Base-by-base conservation (phyloP, 2,113 vertebrate species). In the Onychostoma macrolepis region DNA sequence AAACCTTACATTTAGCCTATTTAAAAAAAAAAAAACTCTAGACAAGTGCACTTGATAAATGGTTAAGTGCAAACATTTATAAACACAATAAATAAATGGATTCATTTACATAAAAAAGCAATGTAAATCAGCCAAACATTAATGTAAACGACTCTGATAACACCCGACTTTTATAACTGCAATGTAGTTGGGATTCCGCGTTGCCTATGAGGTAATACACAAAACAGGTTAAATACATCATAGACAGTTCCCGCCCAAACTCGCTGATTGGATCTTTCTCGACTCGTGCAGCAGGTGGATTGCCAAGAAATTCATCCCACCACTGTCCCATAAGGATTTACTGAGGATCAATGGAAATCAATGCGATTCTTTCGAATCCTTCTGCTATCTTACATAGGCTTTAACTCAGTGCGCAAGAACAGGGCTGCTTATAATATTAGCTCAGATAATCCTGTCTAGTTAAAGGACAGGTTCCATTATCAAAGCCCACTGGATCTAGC, bases 241-340 rank as follows among this genome's bases (percentile, higher is more conserved):
- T n/a, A 53, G 33, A 65, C 9, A 19, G 61, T 89, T 88, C 89
- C 89, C 90, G 88, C 88, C 87, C 87, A 69, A 80, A 77, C 21
- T 78, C 72, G 6, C 76, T 48, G 81, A 89, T 91, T 90, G 89
- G 89, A 69, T 87, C 28, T 4, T 85, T 41, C 30, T 8, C 63
- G 81, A 30, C 56, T 67, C 63, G 84, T 81, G 88, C 82, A 71
- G 65, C 75, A 79, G 81, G 85, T 65, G 82, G 69, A 85, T 21
- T 69, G 82, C 61, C 80, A 71, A 48, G 41, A 71, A 50, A 74
- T 84, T 10, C 65, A 36, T 83, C 81, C 81, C 45, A 61, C n/a
- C 15, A 53, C 67, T 21, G 69, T 58, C 82, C 82, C 82, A 41
- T 21, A 38, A 74, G 33, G 28, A 58, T 74, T 56, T 21, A 84